Percentiles rank a stretch among this genome's conserved stretches.
Evolutionary conservation across 2,888 invertebrate species (phyloP).

Genomic region (Synergus gifuensis): DNA sequence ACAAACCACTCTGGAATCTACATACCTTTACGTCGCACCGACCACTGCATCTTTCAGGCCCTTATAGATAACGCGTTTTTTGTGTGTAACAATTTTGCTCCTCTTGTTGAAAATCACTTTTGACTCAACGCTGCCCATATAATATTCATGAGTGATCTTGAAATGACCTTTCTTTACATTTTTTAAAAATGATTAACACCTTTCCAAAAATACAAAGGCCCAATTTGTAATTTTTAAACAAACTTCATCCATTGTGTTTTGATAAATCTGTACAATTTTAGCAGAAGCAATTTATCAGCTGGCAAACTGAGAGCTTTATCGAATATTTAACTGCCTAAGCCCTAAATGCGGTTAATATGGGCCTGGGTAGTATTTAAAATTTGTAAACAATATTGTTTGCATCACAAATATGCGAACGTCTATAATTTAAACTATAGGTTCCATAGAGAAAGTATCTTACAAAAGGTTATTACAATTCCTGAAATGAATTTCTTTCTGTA

Average conservation of each 20-base stretch:
- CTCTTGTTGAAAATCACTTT: not conserved
- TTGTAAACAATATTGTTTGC: not conserved
- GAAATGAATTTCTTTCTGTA: slow-evolving; percentile 1
- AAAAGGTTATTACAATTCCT: not conserved
- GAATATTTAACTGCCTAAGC: too few species aligned
- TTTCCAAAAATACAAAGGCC: not conserved
- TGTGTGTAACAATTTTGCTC: not conserved
- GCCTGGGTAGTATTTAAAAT: not conserved
- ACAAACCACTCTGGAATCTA: not conserved
- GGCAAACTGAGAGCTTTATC: too few species aligned
- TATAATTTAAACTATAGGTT: not conserved
- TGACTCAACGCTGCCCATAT: not conserved
- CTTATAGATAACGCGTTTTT: not conserved
- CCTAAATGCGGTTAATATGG: too few species aligned
- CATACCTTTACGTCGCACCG: not conserved
- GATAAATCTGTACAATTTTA: too few species aligned
- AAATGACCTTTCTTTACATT: too few species aligned
- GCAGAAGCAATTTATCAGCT: too few species aligned
- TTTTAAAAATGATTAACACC: not conserved
- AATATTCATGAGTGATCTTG: not conserved
- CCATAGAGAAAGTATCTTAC: not conserved
- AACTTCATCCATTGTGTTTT: not conserved
- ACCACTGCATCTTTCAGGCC: not conserved
- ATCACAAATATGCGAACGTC: not conserved
- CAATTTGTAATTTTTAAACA: not conserved